Conservation (phyloP, 37 sponge, comb jelly and placozoan species). For the Hexactinellida sp. region DNA sequence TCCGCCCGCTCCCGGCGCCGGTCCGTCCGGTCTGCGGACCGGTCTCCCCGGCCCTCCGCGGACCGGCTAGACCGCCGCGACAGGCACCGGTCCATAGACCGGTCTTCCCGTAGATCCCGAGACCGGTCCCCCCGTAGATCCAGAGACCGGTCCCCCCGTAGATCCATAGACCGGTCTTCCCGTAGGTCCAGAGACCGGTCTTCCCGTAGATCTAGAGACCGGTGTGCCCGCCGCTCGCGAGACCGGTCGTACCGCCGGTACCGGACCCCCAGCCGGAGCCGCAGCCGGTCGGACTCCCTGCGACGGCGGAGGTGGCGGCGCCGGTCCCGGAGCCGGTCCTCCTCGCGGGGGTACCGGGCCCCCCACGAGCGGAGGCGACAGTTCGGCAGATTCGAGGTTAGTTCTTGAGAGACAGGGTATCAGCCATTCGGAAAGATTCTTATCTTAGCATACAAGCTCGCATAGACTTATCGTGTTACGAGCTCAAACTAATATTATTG, state of each 20-base stretch:
- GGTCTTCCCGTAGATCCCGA: too few species aligned
- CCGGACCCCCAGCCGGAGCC: not conserved
- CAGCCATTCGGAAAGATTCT: too few species aligned
- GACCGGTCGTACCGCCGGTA: not conserved
- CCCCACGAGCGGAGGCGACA: not conserved
- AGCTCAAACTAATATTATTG: too few species aligned
- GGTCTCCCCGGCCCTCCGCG: not conserved
- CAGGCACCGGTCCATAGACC: too few species aligned
- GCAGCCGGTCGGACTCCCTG: not conserved
- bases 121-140: too few species aligned
- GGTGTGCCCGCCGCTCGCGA: not conserved
- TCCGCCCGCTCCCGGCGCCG: not conserved
- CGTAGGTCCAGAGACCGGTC: not conserved
- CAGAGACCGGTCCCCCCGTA: too few species aligned
- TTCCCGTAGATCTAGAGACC: not conserved
- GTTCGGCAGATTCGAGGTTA: not conserved
- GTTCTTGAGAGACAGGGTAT: not conserved
- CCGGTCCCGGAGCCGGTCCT: conserved; percentile 5
- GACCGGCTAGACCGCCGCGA: too few species aligned
- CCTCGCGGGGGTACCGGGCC: not conserved
- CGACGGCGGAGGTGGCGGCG: not conserved
- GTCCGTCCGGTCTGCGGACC: not conserved
- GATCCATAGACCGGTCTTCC: too few species aligned
- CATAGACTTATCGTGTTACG: too few species aligned
- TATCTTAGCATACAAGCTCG: too few species aligned